Evolutionary conservation across 2,113 vertebrate genomes (phyloP), one percentile per base, ranked within the genome.

Genomic region (Choloepus hoffmanni): DNA sequence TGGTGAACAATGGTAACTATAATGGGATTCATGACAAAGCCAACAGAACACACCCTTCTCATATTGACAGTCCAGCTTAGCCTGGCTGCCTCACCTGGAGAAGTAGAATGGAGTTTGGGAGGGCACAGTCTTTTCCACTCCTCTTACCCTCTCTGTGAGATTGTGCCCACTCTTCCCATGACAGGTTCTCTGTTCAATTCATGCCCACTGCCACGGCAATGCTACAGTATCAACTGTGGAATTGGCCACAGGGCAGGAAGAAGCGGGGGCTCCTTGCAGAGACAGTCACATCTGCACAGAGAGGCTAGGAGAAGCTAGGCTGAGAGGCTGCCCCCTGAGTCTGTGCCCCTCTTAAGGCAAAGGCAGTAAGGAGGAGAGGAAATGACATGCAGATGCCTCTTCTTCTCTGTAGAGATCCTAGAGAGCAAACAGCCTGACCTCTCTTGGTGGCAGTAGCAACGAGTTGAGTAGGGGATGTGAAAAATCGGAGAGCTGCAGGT

Each of bases 291-390:
- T 24, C 23, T 1, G 8, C 5, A 9, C 65, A 7, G 5, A 6
- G 3, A 28, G 2, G 0, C 3, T 0, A 19, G 2, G 1, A 24
- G 26, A 1, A 28, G 33, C 60, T 15, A 30, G 23, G 23, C 65
- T 30, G 24, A 5, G 16, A 21, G 26, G 55, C 1, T 1, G 43
- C 33, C 0, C 48, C 0, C 1, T 0, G 1, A 33, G 16, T 4
- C 72, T 23, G 8, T 5, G 15, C 63, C n/a, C 10, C 40, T n/a
- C 65, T 36, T 50, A 3, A 10, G 86, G 43, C 48, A 16, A 43
- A 48, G 72, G 40, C 81, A 6, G 0, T 65, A 21, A 58, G 65
- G 55, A 78, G 78, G 28, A 7, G 0, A 28, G 40, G 89, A 67
- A 85, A 79, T 70, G 4, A 7, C 18, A 14, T 0, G 2, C 45